Base-by-base conservation (phyloP, 2,113 vertebrate genomes). In the Pseudorectes ferrugineus region DNA sequence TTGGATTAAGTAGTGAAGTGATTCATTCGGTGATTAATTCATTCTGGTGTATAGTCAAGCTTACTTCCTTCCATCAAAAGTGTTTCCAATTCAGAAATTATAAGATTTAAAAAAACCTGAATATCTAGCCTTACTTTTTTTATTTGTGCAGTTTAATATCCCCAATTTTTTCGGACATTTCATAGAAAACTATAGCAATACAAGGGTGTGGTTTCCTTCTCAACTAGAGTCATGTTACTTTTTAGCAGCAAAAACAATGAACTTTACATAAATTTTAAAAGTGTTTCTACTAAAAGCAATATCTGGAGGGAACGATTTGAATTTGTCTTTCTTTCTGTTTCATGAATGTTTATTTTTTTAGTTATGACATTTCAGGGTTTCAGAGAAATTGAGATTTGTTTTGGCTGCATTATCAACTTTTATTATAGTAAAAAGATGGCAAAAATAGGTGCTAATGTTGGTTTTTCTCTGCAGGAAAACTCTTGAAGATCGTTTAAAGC, bases 401-500 rank as follows among this genome's bases (percentile, higher is more conserved):
- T 88, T 93, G 82, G 89, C 77, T 78, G 22, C 33, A 19, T 75
- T 46, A 42, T 62, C 54, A 61, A 5, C 49, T 38, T 82, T 57
- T 48, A 20, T 78, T 75, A 11, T n/a, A 52, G n/a, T 74, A 52
- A 93, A 91, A 87, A 71, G 31, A 80, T 77, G 57, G 45, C 40
- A 52, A 88, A 80, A 92, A 79, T 29, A 25, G 62, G 25, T 26
- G 38, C 78, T 92, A 75, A 70, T 10, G 58, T 83, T 79, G 51
- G 55, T 91, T 96, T 45, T 93, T 83, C 59, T 93, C 66, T 61
- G 15, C 96, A 99, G 99, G 96, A 98, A 99, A 89, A 98, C 99
- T 68, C 98, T 99, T 95, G 99, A 98, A 97, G 99, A 99, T 63
- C 99, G 99, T 55, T 96, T 99, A 94, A 99, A 98, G 96, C 94